phyloP scores from a whole-genome alignment of 2,113 vertebrate species.

The Chloropsis hardwickii region DNA sequence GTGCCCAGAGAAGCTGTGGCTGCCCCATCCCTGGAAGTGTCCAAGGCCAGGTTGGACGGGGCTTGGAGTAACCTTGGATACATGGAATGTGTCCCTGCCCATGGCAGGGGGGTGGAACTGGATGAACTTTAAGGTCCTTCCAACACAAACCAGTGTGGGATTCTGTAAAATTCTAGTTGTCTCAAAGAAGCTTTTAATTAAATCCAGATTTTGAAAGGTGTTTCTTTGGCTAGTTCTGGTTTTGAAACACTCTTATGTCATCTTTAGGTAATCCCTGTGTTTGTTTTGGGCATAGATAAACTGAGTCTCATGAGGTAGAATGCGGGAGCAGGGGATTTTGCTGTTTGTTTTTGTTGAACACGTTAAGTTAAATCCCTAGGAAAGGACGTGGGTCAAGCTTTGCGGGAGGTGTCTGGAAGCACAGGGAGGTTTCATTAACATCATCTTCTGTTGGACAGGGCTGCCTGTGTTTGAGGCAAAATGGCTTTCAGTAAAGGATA shows the following conservation, averaged over 20 bases:
- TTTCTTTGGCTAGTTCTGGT: background rate
- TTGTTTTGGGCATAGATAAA: background rate
- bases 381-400: background rate
- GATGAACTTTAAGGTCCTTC: background rate
- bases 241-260: background rate
- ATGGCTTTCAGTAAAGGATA: conserved; percentile 99
- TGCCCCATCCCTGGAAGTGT: too few species aligned
- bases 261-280: background rate
- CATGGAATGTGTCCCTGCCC: background rate
- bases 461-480: conserved; percentile 41
- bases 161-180: background rate
- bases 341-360: background rate
- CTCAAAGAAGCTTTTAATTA: background rate
- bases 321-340: background rate
- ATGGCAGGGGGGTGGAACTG: background rate
- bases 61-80: background rate
- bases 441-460: conserved; percentile 54
- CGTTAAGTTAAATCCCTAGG: background rate
- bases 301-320: background rate
- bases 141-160: background rate
- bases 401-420: background rate
- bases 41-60: background rate
- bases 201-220: background rate
- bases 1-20: too few species aligned
- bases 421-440: background rate